Conservation (phyloP, 2,797 vertebrate genomes). For the Enteromius paludinosus region DNA sequence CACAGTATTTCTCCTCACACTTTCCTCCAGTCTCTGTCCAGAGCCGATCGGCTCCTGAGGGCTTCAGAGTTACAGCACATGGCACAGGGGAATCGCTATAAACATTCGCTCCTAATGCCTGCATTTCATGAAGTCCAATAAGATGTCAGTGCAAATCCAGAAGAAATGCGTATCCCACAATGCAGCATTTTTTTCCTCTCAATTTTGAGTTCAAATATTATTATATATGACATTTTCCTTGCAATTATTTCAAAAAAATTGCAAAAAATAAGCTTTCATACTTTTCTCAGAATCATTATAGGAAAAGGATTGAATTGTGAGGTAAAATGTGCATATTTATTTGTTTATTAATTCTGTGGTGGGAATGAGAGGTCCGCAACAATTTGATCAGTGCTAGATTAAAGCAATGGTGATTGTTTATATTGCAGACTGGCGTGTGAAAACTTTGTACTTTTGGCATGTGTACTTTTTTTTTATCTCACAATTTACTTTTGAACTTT, state of each 20-base stretch:
- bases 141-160: constrained; percentile 6
- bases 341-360: not conserved
- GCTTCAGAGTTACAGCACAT: constrained; percentile 26
- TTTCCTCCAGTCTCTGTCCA: constrained; percentile 68
- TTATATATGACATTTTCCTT: not conserved
- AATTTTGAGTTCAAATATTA: not conserved
- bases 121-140: not conserved
- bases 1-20: constrained; percentile 66
- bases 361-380: too few relatives aligned
- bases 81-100: not conserved
- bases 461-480: not conserved
- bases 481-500: not conserved
- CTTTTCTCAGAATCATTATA: not conserved
- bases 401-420: too few relatives aligned
- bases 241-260: not conserved
- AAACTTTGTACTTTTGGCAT: too few relatives aligned
- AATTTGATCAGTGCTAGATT: not conserved
- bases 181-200: not conserved
- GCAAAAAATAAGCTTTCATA: not conserved
- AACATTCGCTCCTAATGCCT: not conserved
- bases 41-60: constrained; percentile 58
- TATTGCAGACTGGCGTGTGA: too few relatives aligned
- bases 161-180: not conserved
- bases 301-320: not conserved
- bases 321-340: not conserved